Percentiles rank a stretch among this genome's conserved stretches.
These are phyloP conservation scores for Scortum barcoo DNA, from an alignment of 2,113 vertebrate genomes.

Conservation along the genomic window DNA sequence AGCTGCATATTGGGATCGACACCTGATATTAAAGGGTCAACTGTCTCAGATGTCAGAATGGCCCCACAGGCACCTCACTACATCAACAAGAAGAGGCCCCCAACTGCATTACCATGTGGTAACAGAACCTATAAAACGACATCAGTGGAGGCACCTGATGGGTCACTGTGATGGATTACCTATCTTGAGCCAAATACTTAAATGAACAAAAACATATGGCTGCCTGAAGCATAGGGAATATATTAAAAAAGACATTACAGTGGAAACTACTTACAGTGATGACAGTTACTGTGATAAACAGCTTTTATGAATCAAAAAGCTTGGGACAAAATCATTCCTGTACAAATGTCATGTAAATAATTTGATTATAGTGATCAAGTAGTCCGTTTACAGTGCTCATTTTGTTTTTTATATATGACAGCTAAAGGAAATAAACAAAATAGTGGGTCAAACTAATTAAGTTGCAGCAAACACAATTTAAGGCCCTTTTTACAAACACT, in stretches of 20 bases:
- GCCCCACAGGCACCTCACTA: background rate
- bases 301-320: too few relatives aligned
- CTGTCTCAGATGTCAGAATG: constrained; percentile 42
- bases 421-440: too few relatives aligned
- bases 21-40: constrained; percentile 32
- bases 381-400: too few relatives aligned
- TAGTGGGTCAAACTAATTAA: too few relatives aligned
- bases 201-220: background rate
- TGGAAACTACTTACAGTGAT: too few relatives aligned
- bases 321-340: too few relatives aligned
- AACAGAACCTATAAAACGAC: background rate
- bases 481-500: too few relatives aligned
- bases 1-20: constrained; percentile 11
- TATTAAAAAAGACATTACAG: background rate
- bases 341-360: too few relatives aligned
- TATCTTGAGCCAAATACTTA: background rate
- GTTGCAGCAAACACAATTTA: too few relatives aligned
- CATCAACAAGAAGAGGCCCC: background rate
- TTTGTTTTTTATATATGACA: too few relatives aligned
- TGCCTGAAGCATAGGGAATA: background rate
- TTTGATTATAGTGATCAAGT: too few relatives aligned
- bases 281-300: too few relatives aligned
- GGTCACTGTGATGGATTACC: constrained; percentile 4
- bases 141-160: constrained; percentile 10
- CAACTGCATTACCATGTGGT: background rate